Base-by-base conservation (phyloP, 2,113 vertebrate genomes). In the Cebus imitator region DNA sequence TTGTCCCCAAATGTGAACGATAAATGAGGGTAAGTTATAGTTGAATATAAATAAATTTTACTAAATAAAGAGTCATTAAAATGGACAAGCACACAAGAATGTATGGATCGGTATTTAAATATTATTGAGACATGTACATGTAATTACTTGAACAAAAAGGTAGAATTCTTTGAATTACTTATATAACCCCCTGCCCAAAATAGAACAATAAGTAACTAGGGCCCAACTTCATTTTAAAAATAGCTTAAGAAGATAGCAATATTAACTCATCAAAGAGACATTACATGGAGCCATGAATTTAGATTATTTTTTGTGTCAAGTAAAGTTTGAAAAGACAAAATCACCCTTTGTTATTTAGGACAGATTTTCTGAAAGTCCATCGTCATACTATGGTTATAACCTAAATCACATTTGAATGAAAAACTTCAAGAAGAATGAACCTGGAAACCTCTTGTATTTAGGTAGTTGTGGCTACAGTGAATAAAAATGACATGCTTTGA, bases 401-500 rank as follows among this genome's bases (percentile, higher is more conserved):
- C 21, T 27, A 66, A 86, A 81, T 52, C 48, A 57, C 72, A 48
- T 95, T 90, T 97, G 64, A 95, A 73, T 81, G 72, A 96, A 94
- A 82, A 94, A 79, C 25, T 64, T 61, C 18, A 11, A 50, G 82
- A 48, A 86, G 78, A 81, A 64, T 85, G 48, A 84, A 90, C 48
- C 87, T 27, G 35, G 40, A 84, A 93, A 68, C n/a, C 32, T 86
- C 18, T 88, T 91, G 27, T 40, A 80, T 82, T 90, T 87, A 64
- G 52, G 27, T 82, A 88, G 52, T 82, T 81, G 55, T 88, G 61
- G 40, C 66, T 75, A n/a, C 35, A n/a, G 45, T 61, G 58, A 96
- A 48, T 78, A 73, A 79, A 92, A 96, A 61, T 85, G 88, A 91
- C 27, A 11, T 52, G 40, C 88, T 96, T 95, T 96, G 92, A 94